A percentile compares a stretch with the other conserved stretches of the same genome.
Conservation (phyloP, 2,888 invertebrate species). For the Protodeltote pygarga region DNA sequence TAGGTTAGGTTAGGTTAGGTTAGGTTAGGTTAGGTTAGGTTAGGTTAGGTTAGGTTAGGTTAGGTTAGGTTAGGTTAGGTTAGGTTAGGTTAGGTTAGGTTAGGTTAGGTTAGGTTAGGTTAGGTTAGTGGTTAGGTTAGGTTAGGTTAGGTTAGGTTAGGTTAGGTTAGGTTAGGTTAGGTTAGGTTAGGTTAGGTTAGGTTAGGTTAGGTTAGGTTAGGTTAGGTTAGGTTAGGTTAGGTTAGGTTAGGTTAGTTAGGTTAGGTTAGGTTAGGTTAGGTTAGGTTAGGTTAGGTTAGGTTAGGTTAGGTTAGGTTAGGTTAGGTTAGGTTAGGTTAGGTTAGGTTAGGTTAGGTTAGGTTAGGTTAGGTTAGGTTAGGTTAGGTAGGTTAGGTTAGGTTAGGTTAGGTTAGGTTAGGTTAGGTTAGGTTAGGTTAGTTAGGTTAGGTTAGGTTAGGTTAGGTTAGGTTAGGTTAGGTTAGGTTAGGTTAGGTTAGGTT, state of each 20-base stretch:
- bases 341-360: conserved; percentile 41
- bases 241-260: conserved; percentile 17
- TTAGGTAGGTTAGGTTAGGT: conserved; percentile 35
- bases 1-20: conserved; percentile 47
- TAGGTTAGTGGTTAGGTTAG: conserved; percentile 27
- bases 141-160: conserved; percentile 33
- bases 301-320: conserved; percentile 49
- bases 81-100: conserved; percentile 34
- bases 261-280: conserved; percentile 22
- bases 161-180: conserved; percentile 31
- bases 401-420: conserved; percentile 30
- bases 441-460: conserved; percentile 34
- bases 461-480: conserved; percentile 15
- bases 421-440: conserved; percentile 33
- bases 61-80: conserved; percentile 46
- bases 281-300: conserved; percentile 48
- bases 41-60: conserved; percentile 47
- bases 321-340: conserved; percentile 46
- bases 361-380: conserved; percentile 40
- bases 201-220: conserved; percentile 37
- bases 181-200: conserved; percentile 30
- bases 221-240: conserved; percentile 43
- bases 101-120: conserved; percentile 32
- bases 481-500: conserved; percentile 14
- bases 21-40: conserved; percentile 48